phyloP scores from a whole-genome alignment of 2,113 vertebrate species.

The Ia io region DNA sequence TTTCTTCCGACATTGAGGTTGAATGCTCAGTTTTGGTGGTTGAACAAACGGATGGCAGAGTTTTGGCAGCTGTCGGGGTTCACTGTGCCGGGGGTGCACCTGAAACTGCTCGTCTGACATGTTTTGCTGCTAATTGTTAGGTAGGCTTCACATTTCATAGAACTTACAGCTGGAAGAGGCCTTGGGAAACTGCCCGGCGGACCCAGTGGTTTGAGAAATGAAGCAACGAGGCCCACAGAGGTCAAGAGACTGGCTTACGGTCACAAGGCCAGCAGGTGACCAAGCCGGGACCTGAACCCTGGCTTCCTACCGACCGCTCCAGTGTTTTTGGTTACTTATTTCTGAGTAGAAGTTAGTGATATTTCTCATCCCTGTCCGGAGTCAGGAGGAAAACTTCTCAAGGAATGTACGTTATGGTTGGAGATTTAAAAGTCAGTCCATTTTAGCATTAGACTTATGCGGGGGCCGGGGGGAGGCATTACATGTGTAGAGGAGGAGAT shows the following conservation, averaged over 20 bases:
- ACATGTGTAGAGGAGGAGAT: too few relatives aligned
- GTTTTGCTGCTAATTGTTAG: conserved; percentile 55
- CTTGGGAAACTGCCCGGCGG: background rate
- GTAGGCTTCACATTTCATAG: conserved; percentile 33
- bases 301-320: background rate
- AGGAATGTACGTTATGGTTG: conserved; percentile 11
- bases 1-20: conserved; percentile 34
- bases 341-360: background rate
- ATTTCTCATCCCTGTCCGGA: background rate
- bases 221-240: background rate
- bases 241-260: background rate
- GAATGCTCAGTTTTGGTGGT: conserved; percentile 44
- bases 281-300: background rate
- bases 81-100: conserved; percentile 58
- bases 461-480: too few relatives aligned
- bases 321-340: background rate
- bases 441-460: background rate
- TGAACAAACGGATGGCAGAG: conserved; percentile 55
- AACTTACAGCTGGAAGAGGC: background rate
- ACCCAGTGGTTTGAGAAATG: background rate
- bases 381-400: background rate
- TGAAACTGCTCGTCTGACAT: conserved; percentile 49
- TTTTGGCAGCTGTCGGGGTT: conserved; percentile 78
- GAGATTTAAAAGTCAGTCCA: background rate
- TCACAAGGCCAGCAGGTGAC: background rate